Base-by-base conservation (phyloP, 2,797 vertebrate species). In the Clamator glandarius region DNA sequence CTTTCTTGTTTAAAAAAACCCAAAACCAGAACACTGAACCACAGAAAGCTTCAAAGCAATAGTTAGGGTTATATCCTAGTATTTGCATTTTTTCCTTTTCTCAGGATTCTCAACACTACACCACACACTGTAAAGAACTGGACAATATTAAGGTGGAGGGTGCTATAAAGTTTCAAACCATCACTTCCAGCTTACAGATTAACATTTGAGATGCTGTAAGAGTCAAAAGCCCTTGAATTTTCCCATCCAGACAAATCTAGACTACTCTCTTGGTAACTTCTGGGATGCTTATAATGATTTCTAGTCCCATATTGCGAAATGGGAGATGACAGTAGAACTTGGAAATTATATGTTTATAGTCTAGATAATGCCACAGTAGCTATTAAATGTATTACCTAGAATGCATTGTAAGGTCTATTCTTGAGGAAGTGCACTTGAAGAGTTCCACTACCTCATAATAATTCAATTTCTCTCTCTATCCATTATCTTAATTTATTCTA, bases 31-130 rank as follows among this genome's bases (percentile, higher is more conserved):
- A 4, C 12, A 10, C 2, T 29, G 48, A 36, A 50, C 7, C 33
- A 36, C 4, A 24, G 24, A 14, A 64, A 46, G 2, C 57, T 77
- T 68, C 13, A 77, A 72, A 68, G 5, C 58, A 73, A 46, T 36
- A 35, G 5, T n/a, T n/a, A n/a, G 9, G 5, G 5, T 18, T 61
- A 9, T 23, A 54, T 57, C 5, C 17, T 3, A 2, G 0, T 76
- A 6, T 76, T 79, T 90, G 9, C 4, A 16, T 55, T 19, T 63
- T 85, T 62, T 6, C 1, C 8, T 81, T 69, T 81, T 21, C 19
- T 12, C 8, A 31, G 9, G 3, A 13, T 87, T 29, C 48, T 89
- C 17, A 78, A 28, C 26, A 74, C 7, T 15, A 7, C 18, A 31
- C 58, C 9, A 87, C 23, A 29, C 31, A 5, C 8, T 33, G 5